phyloP scores from a whole-genome alignment of 2,797 vertebrate genomes.

The Eulemur albifrons region DNA sequence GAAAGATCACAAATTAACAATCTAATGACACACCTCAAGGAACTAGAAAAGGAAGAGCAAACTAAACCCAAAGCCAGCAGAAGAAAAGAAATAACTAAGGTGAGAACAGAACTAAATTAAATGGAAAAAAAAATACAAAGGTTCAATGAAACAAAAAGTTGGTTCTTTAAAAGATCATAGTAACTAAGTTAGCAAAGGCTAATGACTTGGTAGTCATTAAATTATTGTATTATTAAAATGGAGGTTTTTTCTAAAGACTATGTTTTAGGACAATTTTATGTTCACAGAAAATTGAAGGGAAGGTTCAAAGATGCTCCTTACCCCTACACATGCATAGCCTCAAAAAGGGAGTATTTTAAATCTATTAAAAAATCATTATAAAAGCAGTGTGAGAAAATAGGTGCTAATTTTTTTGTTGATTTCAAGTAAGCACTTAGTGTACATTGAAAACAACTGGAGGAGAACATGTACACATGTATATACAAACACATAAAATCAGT shows the following conservation, averaged over 20 bases:
- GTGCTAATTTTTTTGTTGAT: neutral
- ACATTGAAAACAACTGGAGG: neutral
- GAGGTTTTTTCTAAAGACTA: neutral
- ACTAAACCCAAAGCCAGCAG: neutral
- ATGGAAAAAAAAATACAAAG: neutral
- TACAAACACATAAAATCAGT: neutral
- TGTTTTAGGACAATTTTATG: neutral
- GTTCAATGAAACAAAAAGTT: neutral
- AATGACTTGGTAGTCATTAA: neutral
- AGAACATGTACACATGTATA: neutral
- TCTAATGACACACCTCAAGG: neutral
- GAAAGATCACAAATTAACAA: neutral
- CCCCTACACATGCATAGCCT: neutral
- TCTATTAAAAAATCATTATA: neutral
- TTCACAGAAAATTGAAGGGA: neutral
- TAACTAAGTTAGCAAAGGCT: neutral
- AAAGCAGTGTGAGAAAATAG: neutral
- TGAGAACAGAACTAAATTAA: neutral
- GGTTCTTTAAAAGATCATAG: neutral
- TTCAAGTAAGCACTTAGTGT: neutral
- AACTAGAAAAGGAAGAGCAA: neutral
- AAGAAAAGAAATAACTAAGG: neutral
- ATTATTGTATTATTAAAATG: neutral
- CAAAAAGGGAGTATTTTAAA: neutral
- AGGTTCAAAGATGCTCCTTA: neutral